Percentiles rank a stretch among this genome's conserved stretches.
phyloP scores from a whole-genome alignment of 2,888 invertebrate species.

The Pollenia angustigena region DNA sequence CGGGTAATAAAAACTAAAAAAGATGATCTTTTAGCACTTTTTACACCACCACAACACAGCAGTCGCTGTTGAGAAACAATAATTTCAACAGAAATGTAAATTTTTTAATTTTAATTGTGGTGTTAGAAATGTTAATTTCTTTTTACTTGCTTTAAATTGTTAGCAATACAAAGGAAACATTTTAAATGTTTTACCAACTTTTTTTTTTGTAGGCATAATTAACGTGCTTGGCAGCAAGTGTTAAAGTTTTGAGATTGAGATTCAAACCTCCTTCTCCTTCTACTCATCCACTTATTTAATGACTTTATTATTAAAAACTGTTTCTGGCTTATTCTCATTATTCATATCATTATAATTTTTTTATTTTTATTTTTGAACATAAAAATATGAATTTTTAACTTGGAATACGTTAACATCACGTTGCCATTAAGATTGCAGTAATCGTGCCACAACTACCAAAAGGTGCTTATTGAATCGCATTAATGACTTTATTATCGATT shows the following conservation, averaged over 20 bases:
- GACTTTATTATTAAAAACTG: constrained; percentile 53
- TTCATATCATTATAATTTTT: not conserved
- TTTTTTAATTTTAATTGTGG: constrained; percentile 60
- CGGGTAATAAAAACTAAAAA: constrained; percentile 44
- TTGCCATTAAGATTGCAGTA: constrained; percentile 32
- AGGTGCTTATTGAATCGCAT: constrained; percentile 64
- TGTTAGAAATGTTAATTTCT: constrained; percentile 73
- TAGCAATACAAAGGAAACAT: constrained; percentile 1
- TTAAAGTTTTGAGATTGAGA: not conserved
- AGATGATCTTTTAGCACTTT: constrained; percentile 47
- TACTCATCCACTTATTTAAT: constrained; percentile 45
- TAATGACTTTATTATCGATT: constrained; percentile 72
- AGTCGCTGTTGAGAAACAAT: constrained; percentile 27
- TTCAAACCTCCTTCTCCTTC: constrained; percentile 22
- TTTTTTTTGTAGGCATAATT: constrained; percentile 44
- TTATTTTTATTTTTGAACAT: not conserved
- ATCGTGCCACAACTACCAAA: constrained; percentile 30
- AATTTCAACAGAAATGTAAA: constrained; percentile 51
- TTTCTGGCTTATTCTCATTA: constrained; percentile 25
- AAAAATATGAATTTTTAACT: not conserved
- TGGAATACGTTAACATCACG: not conserved
- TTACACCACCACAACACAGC: not conserved
- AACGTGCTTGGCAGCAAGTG: constrained; percentile 11
- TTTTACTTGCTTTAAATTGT: constrained; percentile 19
- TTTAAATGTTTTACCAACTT: constrained; percentile 30